A percentile compares a stretch with the other conserved stretches of the same genome.
Conservation (phyloP, 2,888 invertebrate genomes). For the Omphaloscelis lunosa region DNA sequence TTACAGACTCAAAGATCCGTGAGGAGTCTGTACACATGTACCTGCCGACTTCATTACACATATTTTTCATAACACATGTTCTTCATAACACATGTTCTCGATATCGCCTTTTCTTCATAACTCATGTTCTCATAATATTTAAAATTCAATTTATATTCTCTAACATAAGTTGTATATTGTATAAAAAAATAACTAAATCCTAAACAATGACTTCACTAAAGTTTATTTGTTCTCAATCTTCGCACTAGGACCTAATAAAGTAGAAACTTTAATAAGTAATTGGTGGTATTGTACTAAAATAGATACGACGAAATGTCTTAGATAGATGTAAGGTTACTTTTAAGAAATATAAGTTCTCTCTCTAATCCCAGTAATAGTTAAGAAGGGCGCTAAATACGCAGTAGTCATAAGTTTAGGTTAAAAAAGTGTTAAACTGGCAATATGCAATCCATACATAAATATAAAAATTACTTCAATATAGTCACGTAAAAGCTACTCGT, state of each 20-base stretch:
- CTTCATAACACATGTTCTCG: not conserved
- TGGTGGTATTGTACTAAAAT: not conserved
- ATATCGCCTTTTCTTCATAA: not conserved
- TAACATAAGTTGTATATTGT: not conserved
- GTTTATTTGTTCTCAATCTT: not conserved
- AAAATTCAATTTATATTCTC: not conserved
- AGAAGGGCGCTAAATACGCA: constrained; percentile 5
- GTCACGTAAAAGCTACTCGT: not conserved
- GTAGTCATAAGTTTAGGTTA: not conserved
- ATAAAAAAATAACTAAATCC: not conserved
- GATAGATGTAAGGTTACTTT: constrained; percentile 11
- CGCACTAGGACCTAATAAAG: not conserved
- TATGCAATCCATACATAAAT: constrained; percentile 14
- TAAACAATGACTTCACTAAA: not conserved
- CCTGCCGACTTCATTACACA: not conserved
- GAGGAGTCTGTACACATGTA: not conserved
- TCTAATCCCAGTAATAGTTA: constrained; percentile 61
- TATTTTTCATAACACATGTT: not conserved
- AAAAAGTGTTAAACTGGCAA: constrained; percentile 11
- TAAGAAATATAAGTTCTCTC: constrained; percentile 25
- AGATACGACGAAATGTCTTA: not conserved
- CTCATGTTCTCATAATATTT: not conserved
- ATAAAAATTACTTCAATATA: not conserved
- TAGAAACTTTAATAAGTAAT: not conserved
- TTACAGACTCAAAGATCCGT: not conserved